A percentile compares a stretch with the other conserved stretches of the same genome.
phyloP scores from a whole-genome alignment of 2,888 invertebrate genomes.

The Syrista parreyssii region DNA sequence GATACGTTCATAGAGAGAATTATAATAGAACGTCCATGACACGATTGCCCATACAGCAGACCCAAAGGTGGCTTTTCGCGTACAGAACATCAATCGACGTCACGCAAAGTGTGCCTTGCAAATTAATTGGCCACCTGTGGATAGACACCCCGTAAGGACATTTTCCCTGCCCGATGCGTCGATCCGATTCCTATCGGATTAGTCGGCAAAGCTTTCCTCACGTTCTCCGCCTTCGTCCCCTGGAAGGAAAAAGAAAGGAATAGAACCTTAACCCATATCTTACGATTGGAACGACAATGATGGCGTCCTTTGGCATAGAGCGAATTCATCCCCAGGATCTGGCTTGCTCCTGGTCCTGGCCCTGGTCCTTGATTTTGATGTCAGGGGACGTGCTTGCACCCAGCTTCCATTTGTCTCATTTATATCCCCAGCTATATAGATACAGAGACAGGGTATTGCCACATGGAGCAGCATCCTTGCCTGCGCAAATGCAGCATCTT shows the following conservation, averaged over 20 bases:
- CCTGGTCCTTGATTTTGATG: neutral
- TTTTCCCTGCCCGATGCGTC: slow-evolving; percentile 38
- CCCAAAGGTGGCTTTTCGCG: slow-evolving; percentile 13
- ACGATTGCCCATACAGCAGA: neutral
- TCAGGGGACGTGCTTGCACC: neutral
- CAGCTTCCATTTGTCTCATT: neutral
- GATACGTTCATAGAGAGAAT: neutral
- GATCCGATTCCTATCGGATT: slow-evolving; percentile 48
- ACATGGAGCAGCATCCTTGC: neutral
- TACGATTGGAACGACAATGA: neutral
- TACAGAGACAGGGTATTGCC: neutral
- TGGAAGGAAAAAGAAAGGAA: neutral
- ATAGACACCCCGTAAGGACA: slow-evolving; percentile 26
- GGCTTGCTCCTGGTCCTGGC: neutral
- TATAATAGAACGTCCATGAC: neutral
- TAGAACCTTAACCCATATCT: neutral
- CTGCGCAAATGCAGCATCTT: neutral
- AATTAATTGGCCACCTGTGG: slow-evolving; percentile 60
- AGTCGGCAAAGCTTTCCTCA: slow-evolving; percentile 16
- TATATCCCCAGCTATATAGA: neutral
- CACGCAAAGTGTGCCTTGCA: slow-evolving; percentile 46
- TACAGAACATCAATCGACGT: slow-evolving; percentile 52
- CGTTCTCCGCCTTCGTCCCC: neutral
- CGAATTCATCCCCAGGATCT: neutral
- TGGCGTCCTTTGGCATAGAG: neutral